Conservation (phyloP, 2,888 invertebrate species). For the Diplazon laetatorius region DNA sequence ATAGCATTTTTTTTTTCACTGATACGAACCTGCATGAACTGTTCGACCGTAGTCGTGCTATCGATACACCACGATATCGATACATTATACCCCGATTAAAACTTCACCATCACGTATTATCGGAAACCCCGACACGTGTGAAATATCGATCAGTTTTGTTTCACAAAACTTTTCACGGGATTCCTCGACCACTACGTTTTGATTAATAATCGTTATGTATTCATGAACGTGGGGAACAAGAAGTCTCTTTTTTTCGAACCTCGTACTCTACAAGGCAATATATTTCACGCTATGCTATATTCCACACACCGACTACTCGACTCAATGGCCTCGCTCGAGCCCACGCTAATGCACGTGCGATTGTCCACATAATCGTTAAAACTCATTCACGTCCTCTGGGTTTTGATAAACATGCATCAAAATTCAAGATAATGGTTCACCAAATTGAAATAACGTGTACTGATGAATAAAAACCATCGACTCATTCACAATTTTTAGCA, state of each 20-base stretch:
- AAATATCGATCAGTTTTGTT: constrained; percentile 45
- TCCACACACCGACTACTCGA: background rate
- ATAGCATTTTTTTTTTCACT: background rate
- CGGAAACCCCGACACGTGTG: constrained; percentile 10
- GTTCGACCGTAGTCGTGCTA: constrained; percentile 42
- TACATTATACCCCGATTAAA: constrained; percentile 72
- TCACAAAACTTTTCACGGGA: constrained; percentile 38
- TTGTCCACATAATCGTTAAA: background rate
- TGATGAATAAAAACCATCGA: background rate
- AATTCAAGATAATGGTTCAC: background rate
- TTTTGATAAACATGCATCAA: background rate
- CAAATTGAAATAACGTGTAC: background rate
- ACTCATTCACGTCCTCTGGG: background rate
- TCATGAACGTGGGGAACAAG: background rate
- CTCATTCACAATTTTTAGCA: no score
- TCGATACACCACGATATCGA: no score
- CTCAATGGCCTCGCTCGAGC: no score
- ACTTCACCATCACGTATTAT: constrained; percentile 52
- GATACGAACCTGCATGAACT: constrained; percentile 41
- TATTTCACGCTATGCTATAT: background rate
- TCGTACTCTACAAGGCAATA: no score
- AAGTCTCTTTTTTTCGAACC: constrained; percentile 5
- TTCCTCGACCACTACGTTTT: constrained; percentile 39
- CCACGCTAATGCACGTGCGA: background rate
- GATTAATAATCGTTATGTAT: constrained; percentile 28